Conservation (phyloP, 2,113 vertebrate genomes). For the Atractosteus spatula region DNA sequence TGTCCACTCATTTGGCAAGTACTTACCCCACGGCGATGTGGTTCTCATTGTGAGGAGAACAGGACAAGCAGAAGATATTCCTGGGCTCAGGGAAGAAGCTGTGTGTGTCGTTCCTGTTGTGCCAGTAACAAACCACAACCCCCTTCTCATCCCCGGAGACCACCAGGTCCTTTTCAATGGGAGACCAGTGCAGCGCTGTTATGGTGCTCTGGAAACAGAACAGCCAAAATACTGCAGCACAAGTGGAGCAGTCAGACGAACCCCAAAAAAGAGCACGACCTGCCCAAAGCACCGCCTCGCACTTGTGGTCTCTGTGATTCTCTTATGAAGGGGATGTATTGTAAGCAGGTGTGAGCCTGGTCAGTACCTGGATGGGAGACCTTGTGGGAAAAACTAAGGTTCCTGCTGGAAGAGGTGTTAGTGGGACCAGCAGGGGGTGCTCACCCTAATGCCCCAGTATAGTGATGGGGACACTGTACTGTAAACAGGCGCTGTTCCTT, state of each 20-base stretch:
- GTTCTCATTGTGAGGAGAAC: slow-evolving; percentile 87
- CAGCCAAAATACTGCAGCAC: too few species aligned
- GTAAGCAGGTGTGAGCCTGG: not conserved
- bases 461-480: too few species aligned
- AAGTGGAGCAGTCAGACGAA: not conserved
- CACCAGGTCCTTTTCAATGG: slow-evolving; percentile 80
- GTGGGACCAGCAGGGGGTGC: too few species aligned
- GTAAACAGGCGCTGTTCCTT: too few species aligned
- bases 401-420: too few species aligned
- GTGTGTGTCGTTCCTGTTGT: slow-evolving; percentile 78
- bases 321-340: too few species aligned
- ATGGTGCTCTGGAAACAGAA: slow-evolving; percentile 65
- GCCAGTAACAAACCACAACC: slow-evolving; percentile 82
- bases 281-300: too few species aligned
- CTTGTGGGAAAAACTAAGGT: too few species aligned
- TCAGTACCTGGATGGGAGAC: too few species aligned
- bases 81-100: slow-evolving; percentile 88
- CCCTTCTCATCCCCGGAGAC: slow-evolving; percentile 93
- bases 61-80: slow-evolving; percentile 85
- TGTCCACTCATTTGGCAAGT: not conserved
- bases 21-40: slow-evolving; percentile 83
- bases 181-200: slow-evolving; percentile 87
- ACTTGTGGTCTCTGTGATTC: too few species aligned
- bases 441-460: too few species aligned
- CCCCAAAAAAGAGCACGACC: not conserved